A percentile compares a stretch with the other conserved stretches of the same genome.
These are phyloP conservation scores for Marasmarcha lunaedactyla DNA, from an alignment of 2,888 invertebrate species.

Conservation along the genomic window DNA sequence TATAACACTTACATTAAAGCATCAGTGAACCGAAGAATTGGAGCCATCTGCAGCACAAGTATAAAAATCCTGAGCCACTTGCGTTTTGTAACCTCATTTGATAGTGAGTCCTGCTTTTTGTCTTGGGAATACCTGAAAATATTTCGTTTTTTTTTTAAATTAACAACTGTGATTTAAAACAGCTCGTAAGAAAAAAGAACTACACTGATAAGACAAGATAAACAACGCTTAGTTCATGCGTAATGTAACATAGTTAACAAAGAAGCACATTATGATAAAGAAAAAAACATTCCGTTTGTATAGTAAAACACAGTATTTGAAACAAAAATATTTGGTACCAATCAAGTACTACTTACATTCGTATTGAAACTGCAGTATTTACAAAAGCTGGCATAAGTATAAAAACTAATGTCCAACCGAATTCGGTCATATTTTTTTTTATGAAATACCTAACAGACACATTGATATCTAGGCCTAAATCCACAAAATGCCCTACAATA, in stretches of 20 bases:
- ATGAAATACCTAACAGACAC: slow-evolving; percentile 75
- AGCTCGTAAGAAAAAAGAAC: no score
- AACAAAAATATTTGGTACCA: no score
- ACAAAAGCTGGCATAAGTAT: slow-evolving; percentile 81
- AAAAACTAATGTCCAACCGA: slow-evolving; percentile 76
- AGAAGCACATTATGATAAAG: no score
- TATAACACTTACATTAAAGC: slow-evolving; percentile 56
- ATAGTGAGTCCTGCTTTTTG: slow-evolving; percentile 59
- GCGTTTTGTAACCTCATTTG: slow-evolving; percentile 70
- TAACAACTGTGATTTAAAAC: neutral
- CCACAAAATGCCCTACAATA: slow-evolving; percentile 76
- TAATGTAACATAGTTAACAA: no score
- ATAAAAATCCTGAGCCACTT: slow-evolving; percentile 72
- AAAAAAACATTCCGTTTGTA: no score
- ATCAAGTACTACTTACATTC: slow-evolving; percentile 71
- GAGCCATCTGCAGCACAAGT: slow-evolving; percentile 78
- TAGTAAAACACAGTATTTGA: no score
- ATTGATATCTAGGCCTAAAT: slow-evolving; percentile 77
- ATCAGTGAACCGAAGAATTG: slow-evolving; percentile 76
- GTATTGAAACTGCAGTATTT: slow-evolving; percentile 78
- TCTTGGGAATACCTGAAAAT: slow-evolving; percentile 67
- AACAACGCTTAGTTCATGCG: no score
- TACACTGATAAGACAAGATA: no score
- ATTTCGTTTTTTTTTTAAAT: no score
- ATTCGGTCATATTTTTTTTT: slow-evolving; percentile 68